A percentile compares a stretch with the other conserved stretches of the same genome.
These are phyloP conservation scores for Drosophila recens DNA, from an alignment of 2,888 invertebrate species.

Conservation along the genomic window DNA sequence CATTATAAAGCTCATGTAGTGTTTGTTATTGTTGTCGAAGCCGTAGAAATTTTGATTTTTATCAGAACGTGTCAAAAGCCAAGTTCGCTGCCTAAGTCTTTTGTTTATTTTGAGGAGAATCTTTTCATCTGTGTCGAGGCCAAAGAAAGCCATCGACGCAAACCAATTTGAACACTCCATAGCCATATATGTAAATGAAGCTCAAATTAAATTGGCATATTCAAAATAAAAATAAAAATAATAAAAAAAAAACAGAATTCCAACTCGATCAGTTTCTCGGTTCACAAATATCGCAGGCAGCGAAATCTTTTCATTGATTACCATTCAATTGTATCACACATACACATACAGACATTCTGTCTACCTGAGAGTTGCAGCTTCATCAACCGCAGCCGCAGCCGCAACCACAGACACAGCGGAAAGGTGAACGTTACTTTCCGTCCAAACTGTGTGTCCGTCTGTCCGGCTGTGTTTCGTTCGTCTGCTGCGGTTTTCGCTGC, in stretches of 20 bases:
- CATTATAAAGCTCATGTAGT: slow-evolving; percentile 2
- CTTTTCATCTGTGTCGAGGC: slow-evolving; percentile 2
- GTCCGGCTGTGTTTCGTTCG: not conserved
- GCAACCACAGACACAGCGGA: slow-evolving; percentile 9
- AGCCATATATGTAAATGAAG: slow-evolving; percentile 43
- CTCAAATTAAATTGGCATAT: slow-evolving; percentile 39
- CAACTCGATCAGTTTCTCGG: slow-evolving; percentile 41
- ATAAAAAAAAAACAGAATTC: slow-evolving; percentile 20
- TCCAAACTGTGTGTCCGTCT: slow-evolving; percentile 4
- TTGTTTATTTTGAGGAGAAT: slow-evolving; percentile 50
- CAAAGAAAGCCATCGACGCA: slow-evolving; percentile 48
- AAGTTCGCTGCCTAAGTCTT: slow-evolving; percentile 73
- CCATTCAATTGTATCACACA: slow-evolving; percentile 56
- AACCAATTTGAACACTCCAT: slow-evolving; percentile 19
- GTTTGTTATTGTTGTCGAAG: not conserved
- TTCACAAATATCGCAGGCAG: slow-evolving; percentile 22
- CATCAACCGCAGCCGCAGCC: slow-evolving; percentile 36
- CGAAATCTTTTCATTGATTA: slow-evolving; percentile 72
- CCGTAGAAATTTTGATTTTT: not conserved
- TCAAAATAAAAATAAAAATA: slow-evolving; percentile 32
- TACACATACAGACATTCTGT: slow-evolving; percentile 20
- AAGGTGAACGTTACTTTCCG: slow-evolving; percentile 37
- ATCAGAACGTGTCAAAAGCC: slow-evolving; percentile 1
- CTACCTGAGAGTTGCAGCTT: slow-evolving; percentile 61
- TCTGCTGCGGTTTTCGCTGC: slow-evolving; percentile 40